A percentile compares a stretch with the other conserved stretches of the same genome.
phyloP scores from a whole-genome alignment of 2,888 invertebrate species.

The Panopea generosa region DNA sequence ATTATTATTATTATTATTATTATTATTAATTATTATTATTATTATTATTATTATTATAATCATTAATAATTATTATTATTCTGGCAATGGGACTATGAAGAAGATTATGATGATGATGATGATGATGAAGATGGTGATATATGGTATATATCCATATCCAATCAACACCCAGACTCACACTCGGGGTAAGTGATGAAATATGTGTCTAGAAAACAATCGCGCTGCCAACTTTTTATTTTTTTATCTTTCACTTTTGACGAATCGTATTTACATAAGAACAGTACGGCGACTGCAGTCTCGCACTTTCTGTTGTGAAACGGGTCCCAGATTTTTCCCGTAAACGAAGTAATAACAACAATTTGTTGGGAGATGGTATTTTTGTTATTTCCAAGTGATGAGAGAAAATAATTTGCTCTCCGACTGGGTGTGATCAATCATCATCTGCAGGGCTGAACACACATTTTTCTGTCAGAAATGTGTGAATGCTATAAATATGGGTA shows the following conservation, averaged over 20 bases:
- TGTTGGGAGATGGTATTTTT: conserved; percentile 29
- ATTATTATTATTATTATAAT: no score
- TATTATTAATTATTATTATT: no score
- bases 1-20: no score
- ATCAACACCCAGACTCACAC: no score
- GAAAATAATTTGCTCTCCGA: conserved; percentile 20
- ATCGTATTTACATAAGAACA: conserved; percentile 50
- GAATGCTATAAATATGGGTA: no score
- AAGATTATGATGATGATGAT: no score
- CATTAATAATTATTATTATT: no score
- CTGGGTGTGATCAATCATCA: conserved; percentile 31
- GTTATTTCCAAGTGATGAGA: conserved; percentile 24
- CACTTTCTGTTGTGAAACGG: neutral
- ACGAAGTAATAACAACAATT: neutral
- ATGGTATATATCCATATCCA: no score
- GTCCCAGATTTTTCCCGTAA: no score
- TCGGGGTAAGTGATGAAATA: conserved; percentile 34
- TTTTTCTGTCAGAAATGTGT: conserved; percentile 33
- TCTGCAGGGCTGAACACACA: conserved; percentile 13
- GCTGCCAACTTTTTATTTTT: conserved; percentile 41
- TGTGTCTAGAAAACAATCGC: conserved; percentile 52
- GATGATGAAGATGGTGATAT: no score
- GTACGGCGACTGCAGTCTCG: conserved; percentile 35
- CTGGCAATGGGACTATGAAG: no score
- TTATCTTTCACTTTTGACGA: conserved; percentile 41